phyloP scores from a whole-genome alignment of 1,140 invertebrate species.

The Zaprionus taronus region DNA sequence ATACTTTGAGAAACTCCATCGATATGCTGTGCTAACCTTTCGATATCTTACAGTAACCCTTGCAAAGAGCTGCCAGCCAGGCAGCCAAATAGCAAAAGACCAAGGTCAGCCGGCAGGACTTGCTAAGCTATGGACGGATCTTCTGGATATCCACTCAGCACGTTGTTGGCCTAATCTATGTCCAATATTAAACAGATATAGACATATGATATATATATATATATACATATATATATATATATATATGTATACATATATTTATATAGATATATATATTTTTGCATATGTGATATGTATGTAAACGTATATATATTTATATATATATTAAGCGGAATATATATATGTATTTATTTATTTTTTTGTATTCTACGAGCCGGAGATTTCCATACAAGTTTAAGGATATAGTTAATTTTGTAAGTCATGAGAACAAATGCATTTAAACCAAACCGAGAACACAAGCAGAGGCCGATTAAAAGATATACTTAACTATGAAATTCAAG shows the following conservation, averaged over 20 bases:
- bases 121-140: constrained; percentile 25
- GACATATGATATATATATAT: constrained; percentile 7
- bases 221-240: constrained; percentile 1
- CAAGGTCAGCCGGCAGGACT: constrained; percentile 65
- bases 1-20: constrained; percentile 1
- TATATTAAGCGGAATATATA: constrained; percentile 7
- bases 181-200: constrained; percentile 51
- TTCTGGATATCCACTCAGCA: constrained; percentile 47
- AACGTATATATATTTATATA: not conserved
- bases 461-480: constrained; percentile 49
- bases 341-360: constrained; percentile 25
- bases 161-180: constrained; percentile 69
- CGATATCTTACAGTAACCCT: constrained; percentile 77
- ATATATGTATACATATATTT: constrained; percentile 6
- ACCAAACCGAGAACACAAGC: constrained; percentile 61
- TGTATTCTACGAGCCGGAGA: constrained; percentile 37
- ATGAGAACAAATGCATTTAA: constrained; percentile 84
- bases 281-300: no score
- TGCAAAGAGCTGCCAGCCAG: constrained; percentile 78
- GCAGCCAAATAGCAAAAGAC: constrained; percentile 81
- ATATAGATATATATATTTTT: constrained; percentile 5
- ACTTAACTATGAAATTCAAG: constrained; percentile 53
- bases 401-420: constrained; percentile 73
- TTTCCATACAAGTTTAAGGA: constrained; percentile 44
- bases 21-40: not conserved